Base-by-base conservation (phyloP, 2,797 vertebrate species). In the Rhynchonycteris naso region DNA sequence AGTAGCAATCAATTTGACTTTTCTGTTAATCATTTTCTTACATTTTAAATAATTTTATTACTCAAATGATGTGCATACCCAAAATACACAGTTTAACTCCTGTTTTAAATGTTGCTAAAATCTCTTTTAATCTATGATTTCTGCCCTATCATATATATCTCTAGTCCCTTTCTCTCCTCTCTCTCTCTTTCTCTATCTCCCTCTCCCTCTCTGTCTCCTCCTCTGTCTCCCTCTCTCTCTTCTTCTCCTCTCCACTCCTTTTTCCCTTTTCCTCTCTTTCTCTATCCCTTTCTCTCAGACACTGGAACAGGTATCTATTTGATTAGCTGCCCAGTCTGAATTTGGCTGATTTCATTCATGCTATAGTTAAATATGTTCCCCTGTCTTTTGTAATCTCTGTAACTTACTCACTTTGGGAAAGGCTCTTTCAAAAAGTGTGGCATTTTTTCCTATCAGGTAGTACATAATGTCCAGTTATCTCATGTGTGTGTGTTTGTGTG, bases 61-160 rank as follows among this genome's bases (percentile, higher is more conserved):
- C 38, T 15, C 26, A 74, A 81, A 78, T n/a, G 11, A 58, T 54
- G 13, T 35, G 4, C 8, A 78, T 82, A 66, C 8, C n/a, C 63
- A 85, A 95, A 95, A 83, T 66, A 75, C 59, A 72, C 3, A 85
- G 11, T 52, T 85, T 11, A 69, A 78, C 71, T n/a, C 43, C 33
- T 22, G 10, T 66, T 84, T 61, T 0, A 30, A 63, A 22, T 61
- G 13, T 43, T 33, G 10, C 35, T 75, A 28, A 61, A 43, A 24
- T 87, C 18, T 88, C 59, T 82, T 83, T 80, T 52, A 54, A 59
- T 88, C 15, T 66, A 3, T 58, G 8, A 50, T 38, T 69, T n/a
- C 9, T 4, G 66, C n/a, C n/a, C 15, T 19, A 14, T 35, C 24
- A 5, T 68, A 13, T 58, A 35, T 58, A 35, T 68, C 47, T 66